Evolutionary conservation across 2,888 invertebrate species (phyloP).

Genomic region (Abrostola tripartita): DNA sequence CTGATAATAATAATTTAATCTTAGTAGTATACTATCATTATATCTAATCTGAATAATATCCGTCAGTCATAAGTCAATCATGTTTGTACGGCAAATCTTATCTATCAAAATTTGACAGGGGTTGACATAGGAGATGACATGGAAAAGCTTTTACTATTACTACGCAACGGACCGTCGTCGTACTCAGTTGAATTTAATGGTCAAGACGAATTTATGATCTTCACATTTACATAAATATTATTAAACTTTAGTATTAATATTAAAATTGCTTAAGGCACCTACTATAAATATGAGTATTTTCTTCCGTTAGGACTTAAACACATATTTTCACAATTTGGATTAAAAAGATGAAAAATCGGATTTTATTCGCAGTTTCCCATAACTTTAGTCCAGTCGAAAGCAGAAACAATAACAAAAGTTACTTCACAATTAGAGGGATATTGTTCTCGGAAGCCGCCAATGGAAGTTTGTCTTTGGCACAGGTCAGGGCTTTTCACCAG

Average conservation of each 20-base stretch:
- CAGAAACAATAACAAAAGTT: constrained; percentile 74
- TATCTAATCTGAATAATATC: constrained; percentile 42
- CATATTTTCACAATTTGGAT: constrained; percentile 14
- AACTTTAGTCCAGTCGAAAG: constrained; percentile 61
- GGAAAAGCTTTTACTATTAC: constrained; percentile 77
- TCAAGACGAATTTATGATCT: constrained; percentile 25
- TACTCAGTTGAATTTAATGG: constrained; percentile 25
- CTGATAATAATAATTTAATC: background rate
- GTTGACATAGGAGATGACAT: constrained; percentile 77
- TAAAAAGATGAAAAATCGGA: constrained; percentile 44
- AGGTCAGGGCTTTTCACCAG: constrained; percentile 24
- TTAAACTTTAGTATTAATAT: background rate
- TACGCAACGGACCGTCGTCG: constrained; percentile 37
- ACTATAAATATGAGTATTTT: no score
- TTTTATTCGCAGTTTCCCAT: constrained; percentile 53
- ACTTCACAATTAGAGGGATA: constrained; percentile 70
- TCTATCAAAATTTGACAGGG: constrained; percentile 85
- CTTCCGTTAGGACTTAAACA: no score
- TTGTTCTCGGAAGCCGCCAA: constrained; percentile 60
- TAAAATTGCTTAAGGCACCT: background rate
- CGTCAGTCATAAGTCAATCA: constrained; percentile 71
- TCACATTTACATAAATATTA: background rate
- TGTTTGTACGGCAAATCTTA: constrained; percentile 72
- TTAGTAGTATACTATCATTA: background rate
- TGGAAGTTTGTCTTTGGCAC: constrained; percentile 54